Percentiles rank a stretch among this genome's conserved stretches.
phyloP scores from a whole-genome alignment of 2,113 vertebrate species.

The Pelecanus crispus region DNA sequence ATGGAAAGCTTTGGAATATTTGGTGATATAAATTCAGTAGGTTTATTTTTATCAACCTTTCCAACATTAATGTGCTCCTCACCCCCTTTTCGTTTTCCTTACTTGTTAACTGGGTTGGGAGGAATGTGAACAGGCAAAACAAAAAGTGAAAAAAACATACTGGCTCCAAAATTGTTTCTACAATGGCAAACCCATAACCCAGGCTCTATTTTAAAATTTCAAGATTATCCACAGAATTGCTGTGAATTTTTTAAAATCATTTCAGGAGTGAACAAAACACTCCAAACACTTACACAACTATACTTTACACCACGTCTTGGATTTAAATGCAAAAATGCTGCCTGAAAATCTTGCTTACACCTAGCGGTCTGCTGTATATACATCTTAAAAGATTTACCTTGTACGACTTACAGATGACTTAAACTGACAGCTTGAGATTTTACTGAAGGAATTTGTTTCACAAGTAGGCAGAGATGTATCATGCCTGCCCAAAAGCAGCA shows the following conservation, averaged over 20 bases:
- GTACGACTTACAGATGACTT: neutral
- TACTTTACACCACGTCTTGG: neutral
- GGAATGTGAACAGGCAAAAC: neutral
- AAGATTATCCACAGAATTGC: neutral
- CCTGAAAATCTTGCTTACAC: neutral
- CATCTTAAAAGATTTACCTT: conserved; percentile 2
- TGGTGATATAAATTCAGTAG: neutral
- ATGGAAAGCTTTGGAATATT: neutral
- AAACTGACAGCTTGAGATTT: conserved; percentile 7
- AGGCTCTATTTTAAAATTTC: neutral
- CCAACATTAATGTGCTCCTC: neutral
- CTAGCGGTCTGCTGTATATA: neutral
- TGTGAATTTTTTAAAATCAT: neutral
- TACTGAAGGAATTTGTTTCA: neutral
- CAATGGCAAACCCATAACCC: neutral
- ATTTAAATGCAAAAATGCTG: neutral
- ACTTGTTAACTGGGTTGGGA: neutral
- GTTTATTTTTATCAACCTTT: neutral
- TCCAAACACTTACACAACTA: neutral
- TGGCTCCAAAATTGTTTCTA: neutral
- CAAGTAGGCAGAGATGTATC: neutral
- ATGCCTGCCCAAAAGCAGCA: conserved; percentile 25
- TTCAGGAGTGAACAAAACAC: neutral
- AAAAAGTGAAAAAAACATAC: fast-evolving
- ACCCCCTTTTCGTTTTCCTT: neutral